These are phyloP conservation scores for Eleutherodactylus coqui DNA, from an alignment of 2,797 vertebrate species.

Conservation along the genomic window DNA sequence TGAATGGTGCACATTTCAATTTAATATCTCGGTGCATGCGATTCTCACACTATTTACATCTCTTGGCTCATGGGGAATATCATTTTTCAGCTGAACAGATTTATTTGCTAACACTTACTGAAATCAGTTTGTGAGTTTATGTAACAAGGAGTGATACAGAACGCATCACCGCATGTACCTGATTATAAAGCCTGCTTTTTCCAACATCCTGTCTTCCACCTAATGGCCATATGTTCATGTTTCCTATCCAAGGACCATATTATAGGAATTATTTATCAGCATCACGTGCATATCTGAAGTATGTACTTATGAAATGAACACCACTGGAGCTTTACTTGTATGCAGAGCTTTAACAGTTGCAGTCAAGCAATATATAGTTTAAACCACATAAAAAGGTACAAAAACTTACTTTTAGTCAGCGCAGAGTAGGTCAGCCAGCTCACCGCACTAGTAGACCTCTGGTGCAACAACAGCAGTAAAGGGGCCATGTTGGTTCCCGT, in stretches of 20 bases:
- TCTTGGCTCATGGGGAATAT: background rate
- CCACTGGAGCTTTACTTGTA: background rate
- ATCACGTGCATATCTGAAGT: background rate
- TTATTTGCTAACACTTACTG: slow-evolving; percentile 25
- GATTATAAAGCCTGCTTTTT: background rate
- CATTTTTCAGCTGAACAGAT: slow-evolving; percentile 14
- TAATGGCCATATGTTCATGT: background rate
- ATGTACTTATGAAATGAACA: background rate
- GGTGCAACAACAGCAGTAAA: no score
- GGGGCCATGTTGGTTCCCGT: no score
- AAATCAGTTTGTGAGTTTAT: background rate
- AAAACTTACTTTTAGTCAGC: no score
- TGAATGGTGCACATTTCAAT: background rate
- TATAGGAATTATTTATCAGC: background rate
- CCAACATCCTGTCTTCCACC: background rate
- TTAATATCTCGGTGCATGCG: background rate
- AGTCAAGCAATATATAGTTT: background rate
- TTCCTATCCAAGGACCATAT: background rate
- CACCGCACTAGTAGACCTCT: no score
- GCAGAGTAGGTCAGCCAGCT: no score
- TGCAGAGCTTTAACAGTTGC: no score
- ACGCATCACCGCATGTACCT: background rate
- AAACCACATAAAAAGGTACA: background rate
- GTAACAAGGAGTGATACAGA: background rate
- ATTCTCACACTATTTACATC: background rate